Base-by-base conservation (phyloP, 2,888 invertebrate species). In the Leucophenga montana region DNA sequence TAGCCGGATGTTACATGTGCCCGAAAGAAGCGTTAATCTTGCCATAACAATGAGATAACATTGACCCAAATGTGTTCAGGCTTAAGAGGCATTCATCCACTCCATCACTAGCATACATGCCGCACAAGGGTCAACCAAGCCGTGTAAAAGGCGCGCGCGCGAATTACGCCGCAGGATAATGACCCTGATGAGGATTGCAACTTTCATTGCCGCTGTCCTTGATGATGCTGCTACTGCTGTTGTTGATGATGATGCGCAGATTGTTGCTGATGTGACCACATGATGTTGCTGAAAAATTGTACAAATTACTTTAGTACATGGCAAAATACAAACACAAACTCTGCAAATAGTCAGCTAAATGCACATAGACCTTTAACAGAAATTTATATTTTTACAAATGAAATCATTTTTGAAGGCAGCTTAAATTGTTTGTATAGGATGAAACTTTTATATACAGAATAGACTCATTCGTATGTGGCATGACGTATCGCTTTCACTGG, bases 201-300 rank as follows among this genome's bases (percentile, higher is more conserved):
- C 65, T 70, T 71, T 70, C 59, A 71, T 27, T 64, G 73, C 67
- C 70, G 71, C 73, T 75, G 27, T 66, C 59, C 53, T 46, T 67
- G 20, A 64, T 67, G 66, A 59, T 71, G 75, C 59, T 71, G 73
- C 71, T 70, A 66, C 68, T 73, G 74, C 50, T 71, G 66, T 70
- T 73, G 76, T 76, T 72, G 76, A 9, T 27, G 20, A 66, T 57
- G 16, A 67, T 33, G 50, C 4, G 33, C 22, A 65, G 50, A 57
- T 46, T 72, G 73, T 59, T 18, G 73, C 70, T 33, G 53, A 61
- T 57, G 57, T 61, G 53, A 27, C 56, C 81, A 82, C 84, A 82
- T 82, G 84, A 84, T 82, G 82, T 73, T 74, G 83, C 81, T 84
- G 84, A 84, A 84, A 84, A 80, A 82, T 82, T 77, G 81, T 78